phyloP scores from a whole-genome alignment of 1,140 invertebrate species.

The Pseudomyrmex flavicornis region DNA sequence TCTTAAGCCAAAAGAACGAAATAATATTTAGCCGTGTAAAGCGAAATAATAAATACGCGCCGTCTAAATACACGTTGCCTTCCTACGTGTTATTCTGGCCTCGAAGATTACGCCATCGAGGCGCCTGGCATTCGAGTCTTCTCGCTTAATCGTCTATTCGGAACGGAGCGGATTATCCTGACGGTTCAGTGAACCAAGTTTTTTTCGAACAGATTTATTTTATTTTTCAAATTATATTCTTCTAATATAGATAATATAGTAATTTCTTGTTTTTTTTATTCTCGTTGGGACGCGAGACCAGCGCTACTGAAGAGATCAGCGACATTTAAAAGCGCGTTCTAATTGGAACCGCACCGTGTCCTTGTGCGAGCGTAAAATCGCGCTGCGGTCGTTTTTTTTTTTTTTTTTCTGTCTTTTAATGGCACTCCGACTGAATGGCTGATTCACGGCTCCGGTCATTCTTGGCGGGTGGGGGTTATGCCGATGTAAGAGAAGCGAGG shows the following conservation, averaged over 20 bases:
- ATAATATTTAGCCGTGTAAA: slow-evolving; percentile 5
- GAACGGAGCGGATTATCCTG: neutral
- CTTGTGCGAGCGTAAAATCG: slow-evolving; percentile 2
- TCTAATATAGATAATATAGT: too few relatives aligned
- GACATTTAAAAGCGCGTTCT: slow-evolving; percentile 17
- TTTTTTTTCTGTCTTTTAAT: neutral
- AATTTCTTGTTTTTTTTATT: neutral
- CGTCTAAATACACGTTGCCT: neutral
- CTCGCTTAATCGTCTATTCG: slow-evolving; percentile 13
- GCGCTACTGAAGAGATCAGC: neutral
- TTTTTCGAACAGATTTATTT: neutral
- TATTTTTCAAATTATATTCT: too few relatives aligned
- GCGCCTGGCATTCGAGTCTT: slow-evolving; percentile 1
- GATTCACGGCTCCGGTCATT: slow-evolving; percentile 58
- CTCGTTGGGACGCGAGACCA: too few relatives aligned
- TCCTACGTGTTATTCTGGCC: slow-evolving; percentile 6
- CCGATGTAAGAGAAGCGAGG: slow-evolving; percentile 61
- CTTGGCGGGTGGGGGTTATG: neutral
- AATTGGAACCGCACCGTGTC: slow-evolving; percentile 31
- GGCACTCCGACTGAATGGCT: slow-evolving; percentile 24
- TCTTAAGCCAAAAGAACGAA: too few relatives aligned
- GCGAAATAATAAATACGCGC: neutral
- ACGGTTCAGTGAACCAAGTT: neutral
- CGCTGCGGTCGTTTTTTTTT: slow-evolving; percentile 12
- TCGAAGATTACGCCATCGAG: slow-evolving; percentile 23